These are phyloP conservation scores for Epirrita christyi DNA, from an alignment of 2,888 invertebrate species.

Conservation along the genomic window DNA sequence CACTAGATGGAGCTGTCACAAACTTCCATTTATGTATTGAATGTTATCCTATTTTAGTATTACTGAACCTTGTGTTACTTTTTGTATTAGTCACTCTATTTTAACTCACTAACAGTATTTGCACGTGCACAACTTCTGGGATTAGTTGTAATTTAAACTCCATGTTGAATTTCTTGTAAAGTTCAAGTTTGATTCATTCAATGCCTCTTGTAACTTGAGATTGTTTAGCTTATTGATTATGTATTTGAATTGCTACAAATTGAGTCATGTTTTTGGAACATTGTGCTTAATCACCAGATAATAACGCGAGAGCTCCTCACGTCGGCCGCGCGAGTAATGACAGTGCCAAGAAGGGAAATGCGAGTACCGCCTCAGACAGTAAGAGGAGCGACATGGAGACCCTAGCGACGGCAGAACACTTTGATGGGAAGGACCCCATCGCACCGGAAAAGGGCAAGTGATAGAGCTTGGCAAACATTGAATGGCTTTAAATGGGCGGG, in stretches of 20 bases:
- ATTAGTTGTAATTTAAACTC: not conserved
- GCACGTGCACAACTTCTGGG: not conserved
- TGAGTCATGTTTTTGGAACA: conserved; percentile 9
- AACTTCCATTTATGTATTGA: not conserved
- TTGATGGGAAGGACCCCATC: conserved; percentile 71
- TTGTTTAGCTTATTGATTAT: not conserved
- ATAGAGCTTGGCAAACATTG: conserved; percentile 32
- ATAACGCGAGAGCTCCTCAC: conserved; percentile 68
- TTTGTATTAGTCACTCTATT: not conserved
- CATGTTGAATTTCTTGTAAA: no score
- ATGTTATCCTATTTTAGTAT: not conserved
- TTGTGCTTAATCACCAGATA: conserved; percentile 50
- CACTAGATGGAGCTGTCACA: conserved; percentile 9
- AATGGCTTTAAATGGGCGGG: conserved; percentile 32
- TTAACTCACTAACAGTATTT: not conserved
- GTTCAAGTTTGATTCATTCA: no score
- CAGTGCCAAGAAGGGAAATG: conserved; percentile 75
- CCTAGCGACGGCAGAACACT: conserved; percentile 77
- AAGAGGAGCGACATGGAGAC: conserved; percentile 77
- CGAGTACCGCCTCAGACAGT: conserved; percentile 65
- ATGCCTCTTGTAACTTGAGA: not conserved
- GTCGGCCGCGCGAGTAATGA: conserved; percentile 76
- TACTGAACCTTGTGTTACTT: no score
- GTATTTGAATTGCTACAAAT: not conserved
- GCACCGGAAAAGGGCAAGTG: conserved; percentile 64